Conservation (phyloP, 2,797 vertebrate species). For the Epinephelus coioides region DNA sequence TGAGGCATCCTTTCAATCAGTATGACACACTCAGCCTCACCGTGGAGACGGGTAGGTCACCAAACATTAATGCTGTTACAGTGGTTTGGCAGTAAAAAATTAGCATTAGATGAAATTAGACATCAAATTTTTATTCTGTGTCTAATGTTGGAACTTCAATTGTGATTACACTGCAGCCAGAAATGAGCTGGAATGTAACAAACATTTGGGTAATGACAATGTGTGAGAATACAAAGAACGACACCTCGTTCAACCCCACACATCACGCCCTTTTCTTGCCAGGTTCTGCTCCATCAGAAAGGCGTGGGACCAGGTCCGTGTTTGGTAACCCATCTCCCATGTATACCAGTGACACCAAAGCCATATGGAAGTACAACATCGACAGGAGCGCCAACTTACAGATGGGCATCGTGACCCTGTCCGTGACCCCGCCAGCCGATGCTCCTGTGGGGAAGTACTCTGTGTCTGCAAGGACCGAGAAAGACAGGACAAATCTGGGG, state of each 20-base stretch:
- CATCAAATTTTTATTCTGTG: no score
- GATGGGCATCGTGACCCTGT: constrained; percentile 4
- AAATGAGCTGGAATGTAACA: no score
- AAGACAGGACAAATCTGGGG: neutral
- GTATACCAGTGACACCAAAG: constrained; percentile 8
- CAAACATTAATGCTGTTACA: no score
- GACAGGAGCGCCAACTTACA: neutral
- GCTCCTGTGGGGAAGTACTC: constrained; percentile 17
- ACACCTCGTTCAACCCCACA: no score
- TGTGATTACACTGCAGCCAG: no score
- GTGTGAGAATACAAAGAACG: no score
- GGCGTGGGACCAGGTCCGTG: neutral
- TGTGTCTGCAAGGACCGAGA: neutral
- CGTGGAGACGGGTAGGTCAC: constrained; percentile 2
- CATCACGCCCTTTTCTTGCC: no score
- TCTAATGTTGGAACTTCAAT: no score
- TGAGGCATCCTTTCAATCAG: neutral
- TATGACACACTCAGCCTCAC: neutral
- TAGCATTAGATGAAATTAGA: no score
- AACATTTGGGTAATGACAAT: no score
- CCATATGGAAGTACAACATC: neutral
- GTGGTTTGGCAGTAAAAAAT: no score
- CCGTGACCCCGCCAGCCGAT: constrained; percentile 1
- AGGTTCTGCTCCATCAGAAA: constrained; percentile 20
- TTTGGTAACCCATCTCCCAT: constrained; percentile 16